Conservation (phyloP, 2,113 vertebrate genomes). For the Osmerus eperlanus region DNA sequence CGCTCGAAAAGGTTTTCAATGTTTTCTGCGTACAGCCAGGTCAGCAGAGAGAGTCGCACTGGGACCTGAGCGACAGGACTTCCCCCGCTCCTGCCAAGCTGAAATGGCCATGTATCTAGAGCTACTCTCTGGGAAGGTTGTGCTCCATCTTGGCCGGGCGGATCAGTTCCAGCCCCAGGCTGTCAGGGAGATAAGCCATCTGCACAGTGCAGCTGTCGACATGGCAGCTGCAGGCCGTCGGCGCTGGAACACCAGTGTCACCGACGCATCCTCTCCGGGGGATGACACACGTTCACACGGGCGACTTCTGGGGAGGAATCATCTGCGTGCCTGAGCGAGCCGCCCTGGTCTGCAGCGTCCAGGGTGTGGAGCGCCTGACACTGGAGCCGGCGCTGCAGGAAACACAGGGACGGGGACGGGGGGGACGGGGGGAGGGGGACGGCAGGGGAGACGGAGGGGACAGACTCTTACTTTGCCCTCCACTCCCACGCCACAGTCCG, state of each 20-base stretch:
- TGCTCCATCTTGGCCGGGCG: background rate
- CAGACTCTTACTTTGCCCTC: conserved; percentile 91
- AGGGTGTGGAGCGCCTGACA: background rate
- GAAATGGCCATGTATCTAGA: background rate
- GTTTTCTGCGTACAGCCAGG: too few relatives aligned
- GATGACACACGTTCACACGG: conserved; percentile 41
- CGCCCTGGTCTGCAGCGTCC: background rate
- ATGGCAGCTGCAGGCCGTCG: background rate
- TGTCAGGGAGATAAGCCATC: background rate
- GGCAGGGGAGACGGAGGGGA: conserved; percentile 22
- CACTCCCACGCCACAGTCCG: conserved; percentile 96
- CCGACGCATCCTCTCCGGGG: conserved; percentile 36
- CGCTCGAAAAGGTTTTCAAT: background rate
- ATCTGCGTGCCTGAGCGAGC: conserved; percentile 36
- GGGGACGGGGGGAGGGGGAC: conserved; percentile 32
- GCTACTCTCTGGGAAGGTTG: background rate
- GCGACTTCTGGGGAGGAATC: conserved; percentile 46
- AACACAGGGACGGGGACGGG: conserved; percentile 29
- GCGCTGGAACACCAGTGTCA: conserved; percentile 28
- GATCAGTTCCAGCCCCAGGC: background rate
- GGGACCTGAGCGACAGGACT: background rate
- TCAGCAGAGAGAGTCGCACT: background rate
- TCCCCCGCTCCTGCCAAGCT: background rate
- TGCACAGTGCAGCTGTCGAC: conserved; percentile 3
- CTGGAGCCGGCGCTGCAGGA: conserved; percentile 46